These are phyloP conservation scores for Oopsacas minuta DNA, from an alignment of 37 sponge, comb jelly and placozoan species.

Conservation along the genomic window DNA sequence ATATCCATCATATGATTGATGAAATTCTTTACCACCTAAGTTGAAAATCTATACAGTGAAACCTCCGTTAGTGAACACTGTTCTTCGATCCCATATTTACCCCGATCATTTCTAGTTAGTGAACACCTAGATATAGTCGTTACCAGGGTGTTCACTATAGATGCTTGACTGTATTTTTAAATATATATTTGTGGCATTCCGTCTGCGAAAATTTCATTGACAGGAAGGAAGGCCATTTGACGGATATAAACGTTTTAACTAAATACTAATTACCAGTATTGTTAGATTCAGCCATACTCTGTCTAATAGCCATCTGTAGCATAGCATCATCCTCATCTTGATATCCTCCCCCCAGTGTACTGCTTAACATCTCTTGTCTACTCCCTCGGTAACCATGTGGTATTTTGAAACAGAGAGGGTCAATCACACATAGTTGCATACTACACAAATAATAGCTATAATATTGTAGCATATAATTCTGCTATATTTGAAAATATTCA, in stretches of 20 bases:
- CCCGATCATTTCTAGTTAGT: too few relatives aligned
- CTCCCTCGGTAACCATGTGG: conserved; percentile 45
- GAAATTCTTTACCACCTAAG: not conserved
- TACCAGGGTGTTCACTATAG: too few relatives aligned
- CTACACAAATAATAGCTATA: not conserved
- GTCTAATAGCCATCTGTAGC: conserved; percentile 85
- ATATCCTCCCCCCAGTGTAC: conserved; percentile 21
- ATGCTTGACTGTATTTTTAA: too few relatives aligned
- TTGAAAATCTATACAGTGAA: not conserved
- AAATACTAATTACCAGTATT: not conserved
- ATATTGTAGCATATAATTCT: too few relatives aligned
- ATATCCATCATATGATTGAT: not conserved
- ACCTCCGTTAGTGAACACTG: too few relatives aligned
- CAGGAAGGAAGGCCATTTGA: not conserved
- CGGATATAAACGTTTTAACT: not conserved
- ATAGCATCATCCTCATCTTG: conserved; percentile 74
- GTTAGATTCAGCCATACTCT: conserved; percentile 60
- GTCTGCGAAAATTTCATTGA: too few relatives aligned
- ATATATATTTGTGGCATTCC: too few relatives aligned
- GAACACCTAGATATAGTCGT: too few relatives aligned
- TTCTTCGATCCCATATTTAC: too few relatives aligned
- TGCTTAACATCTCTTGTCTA: not conserved
- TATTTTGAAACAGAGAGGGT: conserved; percentile 54
- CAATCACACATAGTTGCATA: conserved; percentile 28
- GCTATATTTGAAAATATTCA: too few relatives aligned